phyloP scores from a whole-genome alignment of 2,113 vertebrate genomes.

The Peromyscus californicus region DNA sequence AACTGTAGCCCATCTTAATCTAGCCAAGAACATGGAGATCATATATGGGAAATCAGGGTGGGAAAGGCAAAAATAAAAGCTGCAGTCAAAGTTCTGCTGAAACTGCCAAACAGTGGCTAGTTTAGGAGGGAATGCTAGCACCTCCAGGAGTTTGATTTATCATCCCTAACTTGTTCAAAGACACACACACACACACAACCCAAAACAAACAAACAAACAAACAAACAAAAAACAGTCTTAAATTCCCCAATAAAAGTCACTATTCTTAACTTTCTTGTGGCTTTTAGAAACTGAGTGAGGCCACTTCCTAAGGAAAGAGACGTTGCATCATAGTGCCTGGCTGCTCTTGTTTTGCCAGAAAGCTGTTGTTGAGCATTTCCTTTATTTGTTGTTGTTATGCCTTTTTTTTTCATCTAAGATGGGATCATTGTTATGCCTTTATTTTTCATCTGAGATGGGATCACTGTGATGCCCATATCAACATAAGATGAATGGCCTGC shows the following conservation, averaged over 20 bases:
- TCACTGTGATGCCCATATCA: neutral
- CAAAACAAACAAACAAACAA: too few relatives aligned
- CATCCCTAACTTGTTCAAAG: constrained; percentile 31
- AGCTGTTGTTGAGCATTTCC: neutral
- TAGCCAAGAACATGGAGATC: constrained; percentile 25
- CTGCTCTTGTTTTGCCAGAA: constrained; percentile 33
- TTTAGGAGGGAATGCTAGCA: constrained; percentile 42
- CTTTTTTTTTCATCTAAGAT: constrained; percentile 17
- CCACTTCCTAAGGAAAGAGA: constrained; percentile 23
- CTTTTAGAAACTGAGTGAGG: constrained; percentile 48
- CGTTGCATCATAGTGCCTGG: constrained; percentile 1
- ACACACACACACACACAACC: neutral
- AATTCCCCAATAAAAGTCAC: constrained; percentile 52
- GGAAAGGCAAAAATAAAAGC: neutral
- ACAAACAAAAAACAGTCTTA: neutral
- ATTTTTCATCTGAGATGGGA: constrained; percentile 33
- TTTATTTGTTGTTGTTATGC: neutral
- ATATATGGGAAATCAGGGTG: neutral
- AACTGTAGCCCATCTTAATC: constrained; percentile 38
- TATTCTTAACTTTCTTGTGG: constrained; percentile 42
- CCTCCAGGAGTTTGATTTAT: constrained; percentile 55
- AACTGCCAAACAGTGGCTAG: constrained; percentile 17
- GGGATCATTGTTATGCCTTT: neutral
- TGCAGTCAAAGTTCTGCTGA: constrained; percentile 47
- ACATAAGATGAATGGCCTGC: neutral